Percentiles rank a stretch among this genome's conserved stretches.
Conservation (phyloP, 2,888 invertebrate genomes). For the Beris morrisii region DNA sequence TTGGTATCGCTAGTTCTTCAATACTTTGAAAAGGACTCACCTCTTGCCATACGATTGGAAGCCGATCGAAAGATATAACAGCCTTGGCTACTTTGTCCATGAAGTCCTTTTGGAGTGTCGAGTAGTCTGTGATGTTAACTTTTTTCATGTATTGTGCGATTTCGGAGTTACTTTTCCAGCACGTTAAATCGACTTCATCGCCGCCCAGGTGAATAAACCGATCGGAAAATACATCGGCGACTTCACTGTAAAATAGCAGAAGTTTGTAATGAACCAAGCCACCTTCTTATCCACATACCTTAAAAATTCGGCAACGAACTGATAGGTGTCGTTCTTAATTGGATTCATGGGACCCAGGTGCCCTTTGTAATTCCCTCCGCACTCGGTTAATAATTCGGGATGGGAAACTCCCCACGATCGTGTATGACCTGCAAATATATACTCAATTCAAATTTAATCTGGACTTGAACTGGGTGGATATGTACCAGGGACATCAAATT, state of each 20-base stretch:
- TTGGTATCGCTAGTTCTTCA: not conserved
- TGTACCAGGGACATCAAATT: slow-evolving; percentile 89
- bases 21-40: slow-evolving; percentile 55
- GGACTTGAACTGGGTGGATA: not conserved
- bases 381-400: slow-evolving; percentile 73
- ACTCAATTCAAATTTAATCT: not conserved
- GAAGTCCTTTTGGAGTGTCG: slow-evolving; percentile 68
- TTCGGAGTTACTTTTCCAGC: slow-evolving; percentile 75
- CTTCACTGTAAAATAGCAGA: slow-evolving; percentile 44
- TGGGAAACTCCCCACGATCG: slow-evolving; percentile 81
- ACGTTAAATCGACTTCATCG: slow-evolving; percentile 83
- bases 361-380: slow-evolving; percentile 62
- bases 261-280: slow-evolving; percentile 18
- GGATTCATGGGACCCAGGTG: slow-evolving; percentile 82
- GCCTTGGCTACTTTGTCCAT: slow-evolving; percentile 64
- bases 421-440: slow-evolving; percentile 69
- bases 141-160: slow-evolving; percentile 64
- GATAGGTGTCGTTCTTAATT: slow-evolving; percentile 64
- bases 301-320: slow-evolving; percentile 68
- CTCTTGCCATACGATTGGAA: slow-evolving; percentile 82
- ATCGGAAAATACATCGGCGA: slow-evolving; percentile 73
- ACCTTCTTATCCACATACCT: slow-evolving; percentile 60
- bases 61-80: slow-evolving; percentile 56
- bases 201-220: slow-evolving; percentile 88
- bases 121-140: slow-evolving; percentile 60